phyloP scores from a whole-genome alignment of 2,888 invertebrate genomes.

The Bugulina stolonifera region DNA sequence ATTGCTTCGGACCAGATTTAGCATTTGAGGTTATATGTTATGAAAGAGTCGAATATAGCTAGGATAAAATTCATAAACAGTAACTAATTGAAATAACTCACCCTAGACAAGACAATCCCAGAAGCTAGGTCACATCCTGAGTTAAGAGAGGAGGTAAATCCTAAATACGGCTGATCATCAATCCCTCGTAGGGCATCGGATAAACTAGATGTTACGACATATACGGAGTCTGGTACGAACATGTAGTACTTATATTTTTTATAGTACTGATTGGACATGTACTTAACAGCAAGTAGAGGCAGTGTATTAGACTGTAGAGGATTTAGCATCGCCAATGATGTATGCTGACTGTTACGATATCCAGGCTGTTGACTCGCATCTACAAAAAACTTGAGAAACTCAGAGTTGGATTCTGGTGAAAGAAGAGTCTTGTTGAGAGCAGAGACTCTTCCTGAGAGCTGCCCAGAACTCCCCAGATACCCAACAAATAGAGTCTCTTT shows the following conservation, averaged over 20 bases:
- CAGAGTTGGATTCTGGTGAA: neutral
- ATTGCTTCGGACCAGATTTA: too few relatives aligned
- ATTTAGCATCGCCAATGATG: constrained; percentile 73
- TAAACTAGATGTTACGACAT: constrained; percentile 57
- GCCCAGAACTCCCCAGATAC: constrained; percentile 62
- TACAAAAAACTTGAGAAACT: constrained; percentile 2
- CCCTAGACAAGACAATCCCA: neutral
- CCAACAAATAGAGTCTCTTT: constrained; percentile 80
- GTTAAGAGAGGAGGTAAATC: neutral
- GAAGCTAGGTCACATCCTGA: constrained; percentile 60
- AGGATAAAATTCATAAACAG: too few relatives aligned
- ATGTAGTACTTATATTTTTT: constrained; percentile 90
- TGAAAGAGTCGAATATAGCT: too few relatives aligned
- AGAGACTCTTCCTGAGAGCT: constrained; percentile 63
- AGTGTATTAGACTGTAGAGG: constrained; percentile 70
- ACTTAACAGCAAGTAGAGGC: constrained; percentile 81
- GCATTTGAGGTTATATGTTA: too few relatives aligned
- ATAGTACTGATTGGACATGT: constrained; percentile 78
- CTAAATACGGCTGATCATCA: neutral
- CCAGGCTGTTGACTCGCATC: neutral
- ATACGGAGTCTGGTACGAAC: constrained; percentile 75
- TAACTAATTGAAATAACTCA: too few relatives aligned
- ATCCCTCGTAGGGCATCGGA: neutral
- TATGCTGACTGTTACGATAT: neutral
- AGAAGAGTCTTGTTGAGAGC: constrained; percentile 84